Evolutionary conservation across 2,113 vertebrate species (phyloP).

Genomic region (Macrotus californicus): DNA sequence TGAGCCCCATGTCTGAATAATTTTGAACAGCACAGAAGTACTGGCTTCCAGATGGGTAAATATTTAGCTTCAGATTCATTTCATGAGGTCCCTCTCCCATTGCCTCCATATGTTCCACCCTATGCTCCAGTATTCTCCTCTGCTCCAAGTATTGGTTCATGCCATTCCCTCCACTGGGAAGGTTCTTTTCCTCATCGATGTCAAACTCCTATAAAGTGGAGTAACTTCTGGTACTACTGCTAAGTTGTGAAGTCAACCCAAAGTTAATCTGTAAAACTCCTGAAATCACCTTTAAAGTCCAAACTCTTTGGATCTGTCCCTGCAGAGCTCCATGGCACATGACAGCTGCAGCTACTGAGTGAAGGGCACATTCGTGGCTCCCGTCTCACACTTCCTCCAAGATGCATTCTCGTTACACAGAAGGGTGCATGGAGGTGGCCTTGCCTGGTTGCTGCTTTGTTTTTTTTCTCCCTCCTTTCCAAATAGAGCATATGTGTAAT

Average conservation of each 20-base stretch:
- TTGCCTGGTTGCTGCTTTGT: background rate
- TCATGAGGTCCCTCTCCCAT: background rate
- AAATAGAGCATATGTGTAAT: background rate
- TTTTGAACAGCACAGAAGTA: background rate
- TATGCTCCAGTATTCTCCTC: background rate
- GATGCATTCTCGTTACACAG: background rate
- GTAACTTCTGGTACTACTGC: background rate
- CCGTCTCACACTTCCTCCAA: background rate
- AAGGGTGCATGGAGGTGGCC: background rate
- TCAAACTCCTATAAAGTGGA: background rate
- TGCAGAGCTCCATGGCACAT: background rate
- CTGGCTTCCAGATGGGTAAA: background rate
- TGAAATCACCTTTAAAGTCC: background rate
- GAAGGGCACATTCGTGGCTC: accelerated
- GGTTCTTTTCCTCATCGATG: background rate
- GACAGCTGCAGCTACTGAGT: background rate
- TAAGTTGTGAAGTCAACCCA: background rate
- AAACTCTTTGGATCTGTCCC: background rate
- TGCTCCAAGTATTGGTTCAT: background rate
- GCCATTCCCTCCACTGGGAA: background rate
- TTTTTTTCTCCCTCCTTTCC: background rate
- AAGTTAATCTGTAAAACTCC: background rate
- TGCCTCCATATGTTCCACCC: background rate
- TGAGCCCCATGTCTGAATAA: background rate
- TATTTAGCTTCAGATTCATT: background rate